Evolutionary conservation across 2,888 invertebrate genomes (phyloP).

Genomic region (Pecten maximus): DNA sequence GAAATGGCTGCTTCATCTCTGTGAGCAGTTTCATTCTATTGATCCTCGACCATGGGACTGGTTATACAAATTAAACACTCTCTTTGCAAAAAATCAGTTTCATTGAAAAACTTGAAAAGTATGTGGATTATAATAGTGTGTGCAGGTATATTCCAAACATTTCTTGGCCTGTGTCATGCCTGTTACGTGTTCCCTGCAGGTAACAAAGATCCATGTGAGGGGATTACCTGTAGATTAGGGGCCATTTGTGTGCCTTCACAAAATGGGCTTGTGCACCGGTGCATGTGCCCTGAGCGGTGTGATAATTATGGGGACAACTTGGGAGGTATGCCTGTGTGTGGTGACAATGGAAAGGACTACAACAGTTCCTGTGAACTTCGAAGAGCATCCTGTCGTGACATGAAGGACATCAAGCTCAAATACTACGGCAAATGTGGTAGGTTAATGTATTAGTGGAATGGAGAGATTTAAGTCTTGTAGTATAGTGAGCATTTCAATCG

Average conservation of each 20-base stretch:
- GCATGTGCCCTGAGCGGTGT: constrained; percentile 91
- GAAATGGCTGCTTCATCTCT: not conserved
- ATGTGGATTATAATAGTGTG: constrained; percentile 15
- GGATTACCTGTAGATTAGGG: constrained; percentile 88
- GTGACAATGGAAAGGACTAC: constrained; percentile 84
- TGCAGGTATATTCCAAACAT: constrained; percentile 28
- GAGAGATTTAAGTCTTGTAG: too few relatives aligned
- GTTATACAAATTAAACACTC: not conserved
- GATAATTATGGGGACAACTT: constrained; percentile 92
- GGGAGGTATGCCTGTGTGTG: constrained; percentile 91
- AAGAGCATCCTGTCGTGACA: constrained; percentile 81
- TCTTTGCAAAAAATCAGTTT: not conserved
- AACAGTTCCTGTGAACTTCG: constrained; percentile 82
- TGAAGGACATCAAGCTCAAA: constrained; percentile 82
- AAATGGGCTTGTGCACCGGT: constrained; percentile 89
- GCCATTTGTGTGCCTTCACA: constrained; percentile 86
- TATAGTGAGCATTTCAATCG: too few relatives aligned
- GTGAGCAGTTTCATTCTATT: not conserved
- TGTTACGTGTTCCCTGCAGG: constrained; percentile 86
- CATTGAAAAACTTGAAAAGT: constrained; percentile 21
- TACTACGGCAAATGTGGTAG: constrained; percentile 84
- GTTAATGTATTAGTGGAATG: constrained; percentile 58
- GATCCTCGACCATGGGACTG: not conserved
- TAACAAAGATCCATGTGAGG: constrained; percentile 88
- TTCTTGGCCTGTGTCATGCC: constrained; percentile 59